Evolutionary conservation across 2,113 vertebrate genomes (phyloP), one percentile per base, ranked within the genome.

Genomic region (Ceyx cyanopectus): DNA sequence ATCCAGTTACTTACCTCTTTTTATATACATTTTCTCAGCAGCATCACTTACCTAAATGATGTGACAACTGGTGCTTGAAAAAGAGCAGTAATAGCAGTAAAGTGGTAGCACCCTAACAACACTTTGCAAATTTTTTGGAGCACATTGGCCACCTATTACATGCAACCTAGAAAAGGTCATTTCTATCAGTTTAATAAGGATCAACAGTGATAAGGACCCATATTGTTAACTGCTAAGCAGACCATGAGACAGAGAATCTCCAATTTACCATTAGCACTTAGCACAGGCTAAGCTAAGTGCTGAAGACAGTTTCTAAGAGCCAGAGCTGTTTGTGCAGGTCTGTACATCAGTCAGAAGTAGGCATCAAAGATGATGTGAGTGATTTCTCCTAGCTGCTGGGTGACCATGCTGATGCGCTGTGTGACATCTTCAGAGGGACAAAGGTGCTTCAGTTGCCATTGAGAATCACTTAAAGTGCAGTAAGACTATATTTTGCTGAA

Each of bases 321-420:
- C 7, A 0, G 37, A 77, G 46, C 13, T 58, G 48, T 22, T 11
- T 61, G 9, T 58, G 22, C 56, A 7, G 5, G 3, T 24, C 65
- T 57, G 7, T 5, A 6, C 16, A 4, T 20, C 23, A 46, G 16
- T 12, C 41, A 81, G 16, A 21, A 69, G 19, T 17, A 46, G 2
- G 3, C 18, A 22, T 18, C 32, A 14, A 27, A 17, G 18, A 18
- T 21, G 26, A 26, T 70, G 23, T 66, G 23, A 19, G 30, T 24
- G 23, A 48, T 75, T 82, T 37, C 50, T 68, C 19, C 54, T 62
- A 62, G 5, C 40, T 75, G 29, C 10, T 40, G 27, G 12, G 32
- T n/a, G 20, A 22, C 50, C 57, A 14, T 2, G 0, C 5, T 2
- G 0, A 20, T 30, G n/a, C 17, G 50, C 21, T 58, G 19, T n/a